Base-by-base conservation (phyloP, 2,113 vertebrate species). In the Donacobius atricapilla region DNA sequence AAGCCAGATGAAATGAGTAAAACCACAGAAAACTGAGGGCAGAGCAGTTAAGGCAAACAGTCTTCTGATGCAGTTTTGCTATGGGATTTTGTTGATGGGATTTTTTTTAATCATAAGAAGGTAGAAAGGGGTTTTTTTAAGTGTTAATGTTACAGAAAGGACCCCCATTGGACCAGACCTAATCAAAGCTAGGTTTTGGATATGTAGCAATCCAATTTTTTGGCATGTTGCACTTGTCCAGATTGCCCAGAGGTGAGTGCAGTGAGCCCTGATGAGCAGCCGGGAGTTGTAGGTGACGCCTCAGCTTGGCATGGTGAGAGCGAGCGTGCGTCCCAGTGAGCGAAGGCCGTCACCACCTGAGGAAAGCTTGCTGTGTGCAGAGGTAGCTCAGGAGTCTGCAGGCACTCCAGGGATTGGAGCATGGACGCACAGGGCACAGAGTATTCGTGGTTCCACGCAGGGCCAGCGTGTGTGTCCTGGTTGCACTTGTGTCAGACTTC, bases 401-500 rank as follows among this genome's bases (percentile, higher is more conserved):
- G 13, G n/a, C n/a, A 1, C 61, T 76, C 51, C 39, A 30, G 50
- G 45, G 65, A 2, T 3, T 42, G 51, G 33, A 78, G 33, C 51
- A 1, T 1, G 15, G 63, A 45, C 13, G 2, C 8, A 7, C 4
- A 13, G 10, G 9, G 24, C 71, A 5, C 54, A 27, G 6, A 50
- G 21, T 13, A 3, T 39, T 57, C 3, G 1, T 47, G 68, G 42
- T 68, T 83, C 30, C 23, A 3, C 3, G 1, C 35, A 58, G 76
- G 66, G 51, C 58, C 66, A 63, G 50, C 0, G 0, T 47, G 61
- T 63, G 47, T 0, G 0, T 90, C 58, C 58, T 60, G 71, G 7
- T 42, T 66, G 48, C 69, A 4, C n/a, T 90, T 3, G 8, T 6
- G 31, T 72, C 92, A 73, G 75, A 33, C 28, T 40, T 3, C 70